Evolutionary conservation across 2,113 vertebrate species (phyloP).

Genomic region (Sula dactylatra): DNA sequence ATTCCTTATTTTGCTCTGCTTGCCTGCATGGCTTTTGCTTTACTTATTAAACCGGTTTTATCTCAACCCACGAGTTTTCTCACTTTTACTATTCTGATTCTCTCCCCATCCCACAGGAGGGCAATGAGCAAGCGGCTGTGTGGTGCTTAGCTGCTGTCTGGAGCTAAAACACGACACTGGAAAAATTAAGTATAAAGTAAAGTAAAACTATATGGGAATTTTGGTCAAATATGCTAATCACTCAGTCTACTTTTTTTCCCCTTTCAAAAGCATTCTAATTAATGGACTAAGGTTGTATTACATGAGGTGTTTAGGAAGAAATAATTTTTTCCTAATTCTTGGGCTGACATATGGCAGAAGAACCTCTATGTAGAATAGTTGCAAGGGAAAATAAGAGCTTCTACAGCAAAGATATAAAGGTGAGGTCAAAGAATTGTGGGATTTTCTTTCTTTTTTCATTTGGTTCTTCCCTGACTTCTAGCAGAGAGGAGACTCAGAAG

Average conservation of each 20-base stretch:
- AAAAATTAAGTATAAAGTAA: background rate
- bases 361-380: background rate
- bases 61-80: too few species aligned
- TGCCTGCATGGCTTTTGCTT: too few species aligned
- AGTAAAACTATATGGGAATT: background rate
- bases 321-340: background rate
- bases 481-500: background rate
- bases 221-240: background rate
- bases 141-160: too few species aligned
- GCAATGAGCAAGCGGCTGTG: too few species aligned
- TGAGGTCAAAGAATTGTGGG: background rate
- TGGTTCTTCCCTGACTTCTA: background rate
- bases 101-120: too few species aligned
- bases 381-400: background rate
- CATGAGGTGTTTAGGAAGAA: background rate
- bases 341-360: background rate
- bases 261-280: background rate
- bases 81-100: too few species aligned
- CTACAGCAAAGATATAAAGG: background rate
- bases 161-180: too few species aligned
- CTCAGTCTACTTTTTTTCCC: background rate
- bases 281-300: background rate
- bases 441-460: background rate
- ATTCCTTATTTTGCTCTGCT: too few species aligned
- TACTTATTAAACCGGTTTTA: too few species aligned